Evolutionary conservation across 2,888 invertebrate genomes (phyloP), one percentile per base, ranked within the genome.

Genomic region (Dasysyrphus albostriatus): DNA sequence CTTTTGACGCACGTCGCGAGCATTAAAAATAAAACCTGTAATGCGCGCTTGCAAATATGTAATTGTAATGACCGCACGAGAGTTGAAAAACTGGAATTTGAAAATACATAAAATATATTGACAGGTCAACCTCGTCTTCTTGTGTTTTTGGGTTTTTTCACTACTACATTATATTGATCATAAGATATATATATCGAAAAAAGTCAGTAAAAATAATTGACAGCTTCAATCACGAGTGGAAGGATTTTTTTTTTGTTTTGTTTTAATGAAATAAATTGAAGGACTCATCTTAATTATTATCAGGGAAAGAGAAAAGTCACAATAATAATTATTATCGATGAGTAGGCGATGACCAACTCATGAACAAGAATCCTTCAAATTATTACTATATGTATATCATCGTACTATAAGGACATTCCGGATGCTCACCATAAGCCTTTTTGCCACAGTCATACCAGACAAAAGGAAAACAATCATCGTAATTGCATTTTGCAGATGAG

Each of bases 401-500:
- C 32, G 19, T 37, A 54, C 39, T 14, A 70, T 39, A 74, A 78
- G 83, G 69, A 78, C 54, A 54, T 58, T 47, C 49, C 9, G n/a
- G 14, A 47, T 56, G 34, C 74, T 63, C 42, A 72, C 12, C 39
- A 70, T 61, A 37, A 47, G 49, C 24, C 14, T 12, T 56, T 51
- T 16, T 51, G 32, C 19, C 32, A 44, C 29, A 63, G 54, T 42
- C 70, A 77, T 58, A 72, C 54, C 42, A 61, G 51, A 54, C 56
- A 82, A 82, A 77, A 78, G 78, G 44, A 85, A 77, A 85, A 85
- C 74, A 73, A 74, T 85, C 87, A 75, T 44, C 75, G 75, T 78
- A 87, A 87, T 87, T 87, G 83, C 83, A 87, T 87, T 85, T 83
- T 67, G 70, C 65, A 83, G 87, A 83, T 83, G 75, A 87, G 74